These are phyloP conservation scores for Diploptera punctata DNA, from an alignment of 2,888 invertebrate species.

Conservation along the genomic window DNA sequence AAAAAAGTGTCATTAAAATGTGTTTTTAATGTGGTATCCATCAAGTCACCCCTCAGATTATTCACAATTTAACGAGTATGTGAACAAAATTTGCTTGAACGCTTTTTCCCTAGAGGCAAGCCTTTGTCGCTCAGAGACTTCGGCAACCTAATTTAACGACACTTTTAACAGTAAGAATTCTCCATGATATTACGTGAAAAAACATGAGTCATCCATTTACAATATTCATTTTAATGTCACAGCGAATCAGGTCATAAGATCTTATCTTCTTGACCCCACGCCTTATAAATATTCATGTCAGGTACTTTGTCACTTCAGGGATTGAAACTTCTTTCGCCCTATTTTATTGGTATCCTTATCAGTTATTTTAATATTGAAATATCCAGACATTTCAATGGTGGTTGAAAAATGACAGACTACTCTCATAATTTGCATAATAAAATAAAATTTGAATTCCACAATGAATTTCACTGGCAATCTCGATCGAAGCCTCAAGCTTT, in stretches of 20 bases:
- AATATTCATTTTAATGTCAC: background rate
- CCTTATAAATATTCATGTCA: background rate
- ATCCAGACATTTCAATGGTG: background rate
- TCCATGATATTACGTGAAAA: no score
- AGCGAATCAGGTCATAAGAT: background rate
- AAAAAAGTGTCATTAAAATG: no score
- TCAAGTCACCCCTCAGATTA: no score
- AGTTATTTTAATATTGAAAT: background rate
- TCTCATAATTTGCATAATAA: background rate
- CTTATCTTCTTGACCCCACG: background rate
- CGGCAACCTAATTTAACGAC: no score
- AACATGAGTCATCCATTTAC: background rate
- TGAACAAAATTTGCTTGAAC: no score
- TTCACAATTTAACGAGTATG: no score
- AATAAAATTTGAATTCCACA: slow-evolving; percentile 2
- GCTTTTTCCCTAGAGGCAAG: no score
- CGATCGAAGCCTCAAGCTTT: background rate
- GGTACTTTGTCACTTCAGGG: no score
- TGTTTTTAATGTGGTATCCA: no score
- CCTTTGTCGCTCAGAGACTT: no score
- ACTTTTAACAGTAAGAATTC: no score
- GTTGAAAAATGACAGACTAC: background rate
- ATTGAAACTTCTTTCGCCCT: background rate
- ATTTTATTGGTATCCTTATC: background rate
- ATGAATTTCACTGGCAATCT: background rate